Conservation (phyloP, 1,140 invertebrate species). For the Luehdorfia chinensis region DNA sequence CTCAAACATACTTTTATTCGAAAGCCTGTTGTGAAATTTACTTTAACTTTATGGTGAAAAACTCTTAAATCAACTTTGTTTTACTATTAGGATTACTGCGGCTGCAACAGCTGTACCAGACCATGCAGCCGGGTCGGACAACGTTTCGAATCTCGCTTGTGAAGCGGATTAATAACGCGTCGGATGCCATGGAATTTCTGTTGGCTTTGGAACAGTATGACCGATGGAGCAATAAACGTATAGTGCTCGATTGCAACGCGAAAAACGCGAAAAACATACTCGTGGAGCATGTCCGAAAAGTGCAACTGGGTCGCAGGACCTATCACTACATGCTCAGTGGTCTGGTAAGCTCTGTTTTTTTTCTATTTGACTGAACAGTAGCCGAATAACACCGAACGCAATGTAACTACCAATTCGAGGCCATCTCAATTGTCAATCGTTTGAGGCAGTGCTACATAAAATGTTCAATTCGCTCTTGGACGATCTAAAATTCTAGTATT, state of each 20-base stretch:
- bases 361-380: constrained; percentile 11
- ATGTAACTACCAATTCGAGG: constrained; percentile 7
- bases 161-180: constrained; percentile 88
- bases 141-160: constrained; percentile 90
- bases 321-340: constrained; percentile 95
- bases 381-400: constrained; percentile 11
- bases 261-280: constrained; percentile 94
- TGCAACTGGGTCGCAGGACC: constrained; percentile 90
- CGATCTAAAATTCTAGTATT: constrained; percentile 3
- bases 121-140: constrained; percentile 86
- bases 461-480: constrained; percentile 7
- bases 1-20: too few relatives aligned
- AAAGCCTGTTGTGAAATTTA: too few relatives aligned
- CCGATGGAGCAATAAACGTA: constrained; percentile 91
- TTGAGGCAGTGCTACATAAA: background rate
- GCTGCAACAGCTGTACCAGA: constrained; percentile 94
- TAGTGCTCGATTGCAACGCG: constrained; percentile 92
- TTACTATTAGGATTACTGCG: constrained; percentile 85
- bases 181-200: constrained; percentile 89
- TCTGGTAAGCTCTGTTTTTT: constrained; percentile 82
- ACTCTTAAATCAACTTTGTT: background rate
- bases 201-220: constrained; percentile 86
- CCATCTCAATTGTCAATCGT: constrained; percentile 9
- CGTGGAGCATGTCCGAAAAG: constrained; percentile 91
- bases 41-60: too few relatives aligned